A percentile compares a stretch with the other conserved stretches of the same genome.
Evolutionary conservation across 2,888 invertebrate species (phyloP).

Genomic region (Drosophila austrosaltans): DNA sequence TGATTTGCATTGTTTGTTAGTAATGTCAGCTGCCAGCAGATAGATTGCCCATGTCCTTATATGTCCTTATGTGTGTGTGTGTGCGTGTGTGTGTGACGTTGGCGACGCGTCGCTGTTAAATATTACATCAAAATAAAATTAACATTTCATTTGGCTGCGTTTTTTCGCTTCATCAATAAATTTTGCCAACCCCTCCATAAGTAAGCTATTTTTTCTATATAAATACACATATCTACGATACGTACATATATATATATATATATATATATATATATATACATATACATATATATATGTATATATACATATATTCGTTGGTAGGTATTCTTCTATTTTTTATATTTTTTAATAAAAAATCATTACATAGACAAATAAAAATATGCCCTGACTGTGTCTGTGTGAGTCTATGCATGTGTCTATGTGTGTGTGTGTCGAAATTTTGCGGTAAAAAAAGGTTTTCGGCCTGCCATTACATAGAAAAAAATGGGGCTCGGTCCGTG

Average conservation of each 20-base stretch:
- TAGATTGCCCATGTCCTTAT: conserved; percentile 31
- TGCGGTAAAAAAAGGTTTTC: conserved; percentile 57
- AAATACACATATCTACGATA: too few species aligned
- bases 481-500: conserved; percentile 38
- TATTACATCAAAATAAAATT: conserved; percentile 65
- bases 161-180: conserved; percentile 72
- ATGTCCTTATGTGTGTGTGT: conserved; percentile 22
- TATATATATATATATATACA: background rate
- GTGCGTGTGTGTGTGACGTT: conserved; percentile 16
- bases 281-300: background rate
- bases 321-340: conserved; percentile 26
- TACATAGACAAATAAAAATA: conserved; percentile 71
- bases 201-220: conserved; percentile 32
- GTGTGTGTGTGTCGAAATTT: conserved; percentile 41
- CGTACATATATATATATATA: background rate
- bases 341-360: conserved; percentile 71
- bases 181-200: conserved; percentile 53
- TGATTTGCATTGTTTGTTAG: conserved; percentile 55
- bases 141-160: conserved; percentile 73
- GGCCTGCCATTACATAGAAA: conserved; percentile 66
- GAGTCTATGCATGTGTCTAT: conserved; percentile 16
- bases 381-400: conserved; percentile 24
- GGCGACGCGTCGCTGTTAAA: conserved; percentile 50
- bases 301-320: conserved; percentile 19
- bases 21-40: conserved; percentile 72